These are phyloP conservation scores for Pangasianodon gigas DNA, from an alignment of 2,113 vertebrate species.

Conservation along the genomic window DNA sequence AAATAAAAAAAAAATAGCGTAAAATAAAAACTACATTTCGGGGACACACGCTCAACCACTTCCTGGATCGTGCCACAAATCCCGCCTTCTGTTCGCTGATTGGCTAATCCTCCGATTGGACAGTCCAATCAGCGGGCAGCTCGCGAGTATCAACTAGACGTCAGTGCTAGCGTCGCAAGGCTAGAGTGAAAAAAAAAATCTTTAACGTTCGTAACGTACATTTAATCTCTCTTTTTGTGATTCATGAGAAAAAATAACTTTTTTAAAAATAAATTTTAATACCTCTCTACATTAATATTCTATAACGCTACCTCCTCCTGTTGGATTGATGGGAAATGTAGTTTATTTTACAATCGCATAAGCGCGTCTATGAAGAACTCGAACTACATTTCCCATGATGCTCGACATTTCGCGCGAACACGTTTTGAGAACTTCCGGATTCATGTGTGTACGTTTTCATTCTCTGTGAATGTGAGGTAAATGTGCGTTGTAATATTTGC, in stretches of 20 bases:
- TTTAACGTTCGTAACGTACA: background rate
- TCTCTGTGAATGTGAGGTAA: conserved; percentile 4
- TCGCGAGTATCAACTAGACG: background rate
- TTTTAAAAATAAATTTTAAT: background rate
- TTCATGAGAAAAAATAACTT: background rate
- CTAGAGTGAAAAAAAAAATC: background rate
- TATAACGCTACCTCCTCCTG: background rate
- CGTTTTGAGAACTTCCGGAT: conserved; percentile 46
- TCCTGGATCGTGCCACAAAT: background rate
- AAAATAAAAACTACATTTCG: background rate
- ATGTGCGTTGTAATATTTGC: background rate
- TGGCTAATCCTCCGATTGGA: background rate
- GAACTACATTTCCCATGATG: conserved; percentile 50
- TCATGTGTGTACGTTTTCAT: conserved; percentile 1
- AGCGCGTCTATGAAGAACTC: no score
- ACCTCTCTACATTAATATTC: no score
- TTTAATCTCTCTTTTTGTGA: background rate
- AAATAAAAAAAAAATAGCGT: background rate
- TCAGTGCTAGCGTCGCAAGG: background rate
- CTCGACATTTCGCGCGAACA: background rate
- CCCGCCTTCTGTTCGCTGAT: background rate
- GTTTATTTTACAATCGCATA: background rate
- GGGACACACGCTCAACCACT: background rate
- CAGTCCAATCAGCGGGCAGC: background rate
- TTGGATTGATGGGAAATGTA: conserved; percentile 38